Evolutionary conservation across 2,113 vertebrate genomes (phyloP).

Genomic region (Illadopsis cleaveri): DNA sequence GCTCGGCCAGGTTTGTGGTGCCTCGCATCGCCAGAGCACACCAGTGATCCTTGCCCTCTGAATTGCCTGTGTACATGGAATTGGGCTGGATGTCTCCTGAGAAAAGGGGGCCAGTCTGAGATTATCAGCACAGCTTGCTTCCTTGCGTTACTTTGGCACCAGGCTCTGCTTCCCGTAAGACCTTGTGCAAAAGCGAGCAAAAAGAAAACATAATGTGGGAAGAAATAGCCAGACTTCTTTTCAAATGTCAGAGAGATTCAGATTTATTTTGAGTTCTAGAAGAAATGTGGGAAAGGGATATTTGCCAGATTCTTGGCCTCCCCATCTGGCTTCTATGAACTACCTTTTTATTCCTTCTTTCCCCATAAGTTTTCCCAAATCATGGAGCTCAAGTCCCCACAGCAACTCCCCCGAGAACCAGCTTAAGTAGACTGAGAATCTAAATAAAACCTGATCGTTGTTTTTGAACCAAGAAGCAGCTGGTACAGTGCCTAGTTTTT

Average conservation of each 20-base stretch:
- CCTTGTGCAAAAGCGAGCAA: conserved; percentile 49
- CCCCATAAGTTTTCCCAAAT: conserved; percentile 22
- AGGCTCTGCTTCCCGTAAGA: conserved; percentile 43
- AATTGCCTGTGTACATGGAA: not conserved
- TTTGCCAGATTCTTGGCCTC: conserved; percentile 60
- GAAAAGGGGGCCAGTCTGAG: not conserved
- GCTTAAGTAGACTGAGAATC: not conserved
- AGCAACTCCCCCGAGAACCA: not conserved
- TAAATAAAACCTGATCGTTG: conserved; percentile 42
- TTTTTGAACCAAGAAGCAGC: conserved; percentile 27
- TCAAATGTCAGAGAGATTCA: conserved; percentile 60
- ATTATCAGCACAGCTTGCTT: conserved; percentile 61
- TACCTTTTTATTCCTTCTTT: conserved; percentile 55
- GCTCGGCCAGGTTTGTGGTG: not conserved
- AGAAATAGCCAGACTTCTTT: conserved; percentile 64
- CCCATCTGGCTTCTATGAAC: conserved; percentile 60
- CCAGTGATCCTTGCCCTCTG: not conserved
- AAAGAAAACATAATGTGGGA: conserved; percentile 60
- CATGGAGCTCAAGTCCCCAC: not conserved
- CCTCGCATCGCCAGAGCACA: not conserved
- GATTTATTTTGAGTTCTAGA: conserved; percentile 66
- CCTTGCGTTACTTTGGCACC: conserved; percentile 45
- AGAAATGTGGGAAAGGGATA: conserved; percentile 57
- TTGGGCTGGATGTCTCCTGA: not conserved
- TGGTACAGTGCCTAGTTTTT: conserved; percentile 8